Percentiles rank a stretch among this genome's conserved stretches.
phyloP scores from a whole-genome alignment of 2,113 vertebrate genomes.

The Cromileptes altivelis region DNA sequence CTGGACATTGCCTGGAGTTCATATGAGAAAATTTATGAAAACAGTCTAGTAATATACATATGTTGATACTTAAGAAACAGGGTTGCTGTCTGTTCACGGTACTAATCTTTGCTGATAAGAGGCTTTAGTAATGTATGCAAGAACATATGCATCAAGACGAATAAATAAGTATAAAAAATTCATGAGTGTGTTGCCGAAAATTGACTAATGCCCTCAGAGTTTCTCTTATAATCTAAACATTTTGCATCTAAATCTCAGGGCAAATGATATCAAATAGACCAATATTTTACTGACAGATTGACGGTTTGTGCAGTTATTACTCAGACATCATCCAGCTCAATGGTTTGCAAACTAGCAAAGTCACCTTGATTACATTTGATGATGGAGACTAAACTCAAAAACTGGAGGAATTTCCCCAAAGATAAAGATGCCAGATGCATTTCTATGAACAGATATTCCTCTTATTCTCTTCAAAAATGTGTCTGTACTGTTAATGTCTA shows the following conservation, averaged over 20 bases:
- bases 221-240: background rate
- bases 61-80: no score
- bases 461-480: background rate
- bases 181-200: background rate
- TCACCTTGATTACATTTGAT: background rate
- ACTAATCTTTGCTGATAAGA: slow-evolving; percentile 6
- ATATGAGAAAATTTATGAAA: no score
- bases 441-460: background rate
- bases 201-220: background rate
- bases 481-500: background rate
- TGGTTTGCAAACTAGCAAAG: background rate
- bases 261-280: background rate
- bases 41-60: no score
- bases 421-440: background rate
- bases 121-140: background rate
- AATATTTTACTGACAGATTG: background rate
- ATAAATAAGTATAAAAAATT: no score
- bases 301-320: background rate
- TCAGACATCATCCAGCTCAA: background rate
- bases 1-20: no score
- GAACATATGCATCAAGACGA: background rate
- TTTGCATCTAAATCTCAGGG: background rate
- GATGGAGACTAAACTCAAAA: background rate
- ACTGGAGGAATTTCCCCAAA: background rate
- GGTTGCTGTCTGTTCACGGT: background rate